A percentile compares a stretch with the other conserved stretches of the same genome.
Evolutionary conservation across 2,797 vertebrate genomes (phyloP).

Genomic region (Chaunax sp.): DNA sequence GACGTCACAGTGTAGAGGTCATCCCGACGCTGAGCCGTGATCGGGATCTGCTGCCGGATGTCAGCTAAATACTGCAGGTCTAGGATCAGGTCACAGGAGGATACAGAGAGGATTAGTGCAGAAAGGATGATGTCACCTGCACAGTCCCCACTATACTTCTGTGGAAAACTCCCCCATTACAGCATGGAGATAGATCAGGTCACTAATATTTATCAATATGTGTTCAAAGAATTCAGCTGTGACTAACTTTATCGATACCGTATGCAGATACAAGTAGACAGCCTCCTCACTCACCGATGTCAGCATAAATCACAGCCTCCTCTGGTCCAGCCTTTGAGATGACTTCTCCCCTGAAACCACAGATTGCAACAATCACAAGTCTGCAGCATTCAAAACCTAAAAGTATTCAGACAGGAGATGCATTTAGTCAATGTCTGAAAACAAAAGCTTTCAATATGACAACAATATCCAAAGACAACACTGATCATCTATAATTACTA

Average conservation of each 20-base stretch:
- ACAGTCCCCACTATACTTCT: too few relatives aligned
- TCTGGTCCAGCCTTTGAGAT: conserved; percentile 89
- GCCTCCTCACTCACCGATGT: conserved; percentile 88
- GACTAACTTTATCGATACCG: background rate
- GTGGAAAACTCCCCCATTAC: background rate
- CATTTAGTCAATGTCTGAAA: too few relatives aligned
- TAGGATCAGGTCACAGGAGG: conserved; percentile 58
- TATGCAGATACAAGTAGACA: background rate
- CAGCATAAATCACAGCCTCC: conserved; percentile 88
- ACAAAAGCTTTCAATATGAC: background rate
- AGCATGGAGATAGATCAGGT: too few relatives aligned
- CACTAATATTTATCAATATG: too few relatives aligned
- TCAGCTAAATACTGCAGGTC: conserved; percentile 92
- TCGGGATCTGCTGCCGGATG: conserved; percentile 93
- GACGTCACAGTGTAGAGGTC: conserved; percentile 89
- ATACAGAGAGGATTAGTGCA: background rate
- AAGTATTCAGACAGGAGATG: background rate
- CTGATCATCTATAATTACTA: too few relatives aligned
- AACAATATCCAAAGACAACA: too few relatives aligned
- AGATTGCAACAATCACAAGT: conserved; percentile 1
- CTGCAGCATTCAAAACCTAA: background rate
- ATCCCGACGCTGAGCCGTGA: conserved; percentile 87
- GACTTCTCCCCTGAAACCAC: conserved; percentile 90
- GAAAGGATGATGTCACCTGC: background rate
- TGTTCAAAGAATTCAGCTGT: background rate